phyloP scores from a whole-genome alignment of 2,113 vertebrate genomes.

The Pollimyrus isidori region DNA sequence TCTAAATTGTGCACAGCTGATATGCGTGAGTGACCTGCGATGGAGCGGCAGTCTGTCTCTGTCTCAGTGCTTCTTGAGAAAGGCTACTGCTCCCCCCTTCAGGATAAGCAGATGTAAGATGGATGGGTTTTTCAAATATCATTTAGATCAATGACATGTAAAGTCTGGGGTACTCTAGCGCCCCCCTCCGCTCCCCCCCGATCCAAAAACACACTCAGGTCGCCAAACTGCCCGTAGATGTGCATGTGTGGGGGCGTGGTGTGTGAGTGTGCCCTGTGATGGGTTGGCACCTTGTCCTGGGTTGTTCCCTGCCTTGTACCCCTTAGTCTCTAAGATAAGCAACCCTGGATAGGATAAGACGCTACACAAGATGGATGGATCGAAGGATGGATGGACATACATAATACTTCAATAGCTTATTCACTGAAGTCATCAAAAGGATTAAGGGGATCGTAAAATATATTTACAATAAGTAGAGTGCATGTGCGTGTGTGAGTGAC shows the following conservation, averaged over 20 bases:
- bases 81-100: neutral
- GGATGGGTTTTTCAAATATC: neutral
- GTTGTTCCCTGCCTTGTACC: neutral
- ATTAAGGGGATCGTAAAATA: neutral
- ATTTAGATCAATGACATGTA: neutral
- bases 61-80: neutral
- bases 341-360: neutral
- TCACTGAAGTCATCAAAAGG: neutral
- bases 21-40: neutral
- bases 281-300: neutral
- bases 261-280: neutral
- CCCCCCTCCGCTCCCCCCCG: too few relatives aligned
- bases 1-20: neutral
- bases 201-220: neutral
- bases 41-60: neutral
- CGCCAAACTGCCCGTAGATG: neutral
- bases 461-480: neutral
- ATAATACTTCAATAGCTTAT: neutral
- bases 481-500: neutral
- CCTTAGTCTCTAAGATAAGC: neutral
- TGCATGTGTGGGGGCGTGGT: neutral
- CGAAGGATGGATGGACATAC: neutral
- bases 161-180: neutral
- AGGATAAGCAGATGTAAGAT: neutral
- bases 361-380: neutral